Evolutionary conservation across 1,140 invertebrate genomes (phyloP), one percentile per base, ranked within the genome.

Genomic region (Calycopis cecrops): DNA sequence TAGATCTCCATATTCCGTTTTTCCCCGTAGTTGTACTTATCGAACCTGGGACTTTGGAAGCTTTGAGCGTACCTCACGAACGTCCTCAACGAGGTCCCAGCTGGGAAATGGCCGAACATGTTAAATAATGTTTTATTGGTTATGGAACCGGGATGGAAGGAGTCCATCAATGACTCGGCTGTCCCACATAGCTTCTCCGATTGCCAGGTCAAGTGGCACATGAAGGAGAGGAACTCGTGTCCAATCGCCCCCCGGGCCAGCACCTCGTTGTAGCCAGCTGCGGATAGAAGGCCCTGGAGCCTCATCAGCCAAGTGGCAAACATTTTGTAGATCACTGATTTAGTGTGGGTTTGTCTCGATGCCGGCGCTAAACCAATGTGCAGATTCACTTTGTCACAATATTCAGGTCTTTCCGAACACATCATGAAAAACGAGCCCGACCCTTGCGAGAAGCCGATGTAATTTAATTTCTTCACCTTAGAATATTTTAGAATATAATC

Each of bases 11-110:
- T 44, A 67, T 91, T 91, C 48, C 71, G 67, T 6, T 60, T 60
- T 28, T 63, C 67, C 0, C 90, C 90, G 58, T 90, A 89, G 65
- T 91, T 87, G 59, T 85, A 91, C 55, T 90, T 88, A 28, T 71
- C 72, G 55, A 90, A 91, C 11, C 52, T 63, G 0, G 57, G 48
- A 6, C 62, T 59, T 0, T 34, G 53, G 65, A 89, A 85, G 18
- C 76, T 86, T 69, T 92, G 92, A 2, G 89, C 85, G 57, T 88
- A 92, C 63, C 91, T 89, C 21, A 92, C 84, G 6, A 96, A 79
- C 63, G 93, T 93, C 59, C 91, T 89, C 0, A 90, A 88, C 0
- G 94, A 95, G 1, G 93, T 91, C 1, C 94, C 94, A 17, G 93
- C 92, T 0, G 94, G 94, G 58, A 91, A 91, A 65, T 95, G 93